Evolutionary conservation across 2,888 invertebrate species (phyloP), one percentile per base, ranked within the genome.

Genomic region (Lapara coniferarum): DNA sequence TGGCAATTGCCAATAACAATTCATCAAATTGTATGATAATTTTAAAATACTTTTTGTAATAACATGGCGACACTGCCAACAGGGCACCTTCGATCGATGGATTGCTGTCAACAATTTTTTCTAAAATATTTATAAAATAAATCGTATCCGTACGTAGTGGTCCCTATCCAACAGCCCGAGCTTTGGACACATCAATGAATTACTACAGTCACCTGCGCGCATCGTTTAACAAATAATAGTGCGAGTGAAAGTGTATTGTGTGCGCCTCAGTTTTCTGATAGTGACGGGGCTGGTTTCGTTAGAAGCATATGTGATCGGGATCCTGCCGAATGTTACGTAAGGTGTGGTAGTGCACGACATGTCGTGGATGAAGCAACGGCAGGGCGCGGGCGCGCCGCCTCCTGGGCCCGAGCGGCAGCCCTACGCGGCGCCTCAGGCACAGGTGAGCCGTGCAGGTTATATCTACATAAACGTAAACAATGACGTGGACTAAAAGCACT

Each of bases 51-150:
- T 19, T 7, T 55, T 16, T 66, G 30, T 67, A 69, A 71, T 73
- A 74, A 68, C 69, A 76, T 90, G 89, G 90, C 89, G 78, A 91
- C 89, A 89, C 88, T 90, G 93, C 94, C 94, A 94, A 93, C 94
- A 90, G 88, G 94, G 93, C 94, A 94, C 91, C 91, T 93, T 90
- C 93, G 92, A 93, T 94, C 93, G 92, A 92, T 93, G 90, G 89
- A 80, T 80, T 87, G 85, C 89, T 91, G 92, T 92, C 93, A 92
- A 91, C 84, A 88, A 86, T 83, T 86, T 87, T 83, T 80, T 81
- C 78, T 82, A 79, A 85, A 86, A 83, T 85, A 85, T 82, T 83
- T 85, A 79, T 79, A 82, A 69, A 69, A 66, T 69, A 69, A 69
- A 58, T 66, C 58, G 66, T 52, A 51, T 53, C 16, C 51, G 75